Evolutionary conservation across 2,797 vertebrate genomes (phyloP).

Genomic region (Dicrostonyx torquatus): DNA sequence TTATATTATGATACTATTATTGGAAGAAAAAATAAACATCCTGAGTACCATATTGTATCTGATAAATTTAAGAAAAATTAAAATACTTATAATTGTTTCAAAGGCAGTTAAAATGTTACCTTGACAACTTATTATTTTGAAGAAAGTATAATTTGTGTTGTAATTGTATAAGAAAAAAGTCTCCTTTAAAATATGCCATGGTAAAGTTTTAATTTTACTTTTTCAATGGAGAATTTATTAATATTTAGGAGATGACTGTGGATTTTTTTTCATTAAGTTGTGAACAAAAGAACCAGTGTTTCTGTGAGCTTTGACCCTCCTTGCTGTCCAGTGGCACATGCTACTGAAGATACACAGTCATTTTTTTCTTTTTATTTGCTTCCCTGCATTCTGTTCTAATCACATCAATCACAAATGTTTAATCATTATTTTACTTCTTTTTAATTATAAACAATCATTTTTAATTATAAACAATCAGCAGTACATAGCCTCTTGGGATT

Average conservation of each 20-base stretch:
- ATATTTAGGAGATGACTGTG: background rate
- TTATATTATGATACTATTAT: conserved; percentile 15
- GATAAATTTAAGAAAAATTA: conserved; percentile 58
- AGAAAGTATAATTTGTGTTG: conserved; percentile 39
- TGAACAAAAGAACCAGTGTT: conserved; percentile 7
- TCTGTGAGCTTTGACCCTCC: background rate
- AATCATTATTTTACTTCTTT: background rate
- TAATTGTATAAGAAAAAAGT: conserved; percentile 13
- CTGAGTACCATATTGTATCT: conserved; percentile 24
- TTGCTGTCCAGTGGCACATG: background rate
- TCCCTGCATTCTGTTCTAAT: background rate
- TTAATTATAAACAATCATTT: conserved; percentile 21
- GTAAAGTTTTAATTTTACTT: background rate
- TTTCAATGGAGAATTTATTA: conserved; percentile 39
- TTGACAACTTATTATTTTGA: conserved; percentile 75
- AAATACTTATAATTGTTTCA: conserved; percentile 58
- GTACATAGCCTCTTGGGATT: background rate
- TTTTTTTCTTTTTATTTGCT: background rate
- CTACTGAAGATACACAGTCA: background rate
- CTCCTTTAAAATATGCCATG: conserved; percentile 26
- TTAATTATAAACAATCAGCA: background rate
- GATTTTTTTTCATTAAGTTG: conserved; percentile 47
- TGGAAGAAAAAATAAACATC: conserved; percentile 11
- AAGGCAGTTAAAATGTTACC: conserved; percentile 74
- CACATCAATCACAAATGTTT: background rate